Conservation (phyloP, 2,113 vertebrate species). For the Epinephelus cyanopodus region DNA sequence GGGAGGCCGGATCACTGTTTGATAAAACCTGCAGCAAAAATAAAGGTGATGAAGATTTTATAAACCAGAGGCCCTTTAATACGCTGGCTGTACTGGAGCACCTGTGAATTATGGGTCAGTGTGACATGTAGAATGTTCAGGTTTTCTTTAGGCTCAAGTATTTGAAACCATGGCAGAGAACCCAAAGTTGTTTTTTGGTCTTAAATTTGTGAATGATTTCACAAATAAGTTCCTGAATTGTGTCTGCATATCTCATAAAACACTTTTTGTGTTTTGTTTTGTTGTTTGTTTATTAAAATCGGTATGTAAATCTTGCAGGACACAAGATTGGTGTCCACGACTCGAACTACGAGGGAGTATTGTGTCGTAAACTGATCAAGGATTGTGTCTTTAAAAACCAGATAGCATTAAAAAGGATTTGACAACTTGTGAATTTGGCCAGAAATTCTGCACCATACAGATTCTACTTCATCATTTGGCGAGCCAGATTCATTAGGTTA, state of each 20-base stretch:
- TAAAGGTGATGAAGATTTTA: neutral
- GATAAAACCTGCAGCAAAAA: neutral
- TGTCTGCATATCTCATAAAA: no score
- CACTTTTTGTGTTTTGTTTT: neutral
- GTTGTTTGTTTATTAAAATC: no score
- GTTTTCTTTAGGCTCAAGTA: neutral
- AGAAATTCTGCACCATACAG: no score
- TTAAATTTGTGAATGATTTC: neutral
- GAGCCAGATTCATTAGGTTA: no score
- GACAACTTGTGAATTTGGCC: neutral
- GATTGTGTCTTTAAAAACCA: neutral
- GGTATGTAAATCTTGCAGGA: neutral
- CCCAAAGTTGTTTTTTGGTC: no score
- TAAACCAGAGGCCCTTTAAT: conserved; percentile 1
- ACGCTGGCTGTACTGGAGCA: neutral
- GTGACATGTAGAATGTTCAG: neutral
- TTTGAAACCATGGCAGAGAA: neutral
- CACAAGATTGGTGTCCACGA: neutral
- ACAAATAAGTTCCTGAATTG: neutral
- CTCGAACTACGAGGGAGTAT: neutral
- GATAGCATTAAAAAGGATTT: neutral
- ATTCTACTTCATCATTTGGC: no score
- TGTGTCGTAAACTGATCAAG: neutral
- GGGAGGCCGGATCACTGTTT: neutral
- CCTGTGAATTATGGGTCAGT: neutral